Percentiles rank a stretch among this genome's conserved stretches.
These are phyloP conservation scores for Latrodectus geometricus DNA, from an alignment of 1,140 invertebrate genomes.

Conservation along the genomic window DNA sequence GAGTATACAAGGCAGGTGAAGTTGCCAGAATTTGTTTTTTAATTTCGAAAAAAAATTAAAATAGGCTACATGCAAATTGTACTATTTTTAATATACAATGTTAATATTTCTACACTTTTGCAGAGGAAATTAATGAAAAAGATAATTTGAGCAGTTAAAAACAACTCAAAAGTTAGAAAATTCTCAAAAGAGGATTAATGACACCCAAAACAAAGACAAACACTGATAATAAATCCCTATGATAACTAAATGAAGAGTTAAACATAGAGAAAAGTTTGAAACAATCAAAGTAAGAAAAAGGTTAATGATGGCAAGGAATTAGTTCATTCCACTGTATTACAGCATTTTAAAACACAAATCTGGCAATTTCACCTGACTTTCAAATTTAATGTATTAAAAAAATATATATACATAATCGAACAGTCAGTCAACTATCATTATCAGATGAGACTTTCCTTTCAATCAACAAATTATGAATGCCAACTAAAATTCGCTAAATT, in stretches of 20 bases:
- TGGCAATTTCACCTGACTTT: conserved; percentile 61
- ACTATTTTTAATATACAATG: conserved; percentile 7
- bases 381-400: not conserved
- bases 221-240: conserved; percentile 24
- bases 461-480: no score
- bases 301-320: conserved; percentile 54
- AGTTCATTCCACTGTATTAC: conserved; percentile 57
- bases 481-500: no score
- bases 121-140: conserved; percentile 13
- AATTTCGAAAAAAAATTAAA: conserved; percentile 7
- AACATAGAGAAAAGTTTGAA: conserved; percentile 40
- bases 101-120: conserved; percentile 13
- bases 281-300: conserved; percentile 31
- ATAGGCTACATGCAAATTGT: conserved; percentile 35
- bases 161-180: conserved; percentile 3
- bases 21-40: conserved; percentile 61
- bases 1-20: conserved; percentile 60
- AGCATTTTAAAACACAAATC: conserved; percentile 49
- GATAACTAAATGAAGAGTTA: conserved; percentile 5
- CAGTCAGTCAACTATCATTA: conserved; percentile 59
- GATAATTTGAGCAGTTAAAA: not conserved
- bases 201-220: conserved; percentile 43
- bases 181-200: not conserved
- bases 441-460: no score
- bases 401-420: conserved; percentile 12